Conservation (phyloP, 2,888 invertebrate genomes). For the Himalopsyche anomala region DNA sequence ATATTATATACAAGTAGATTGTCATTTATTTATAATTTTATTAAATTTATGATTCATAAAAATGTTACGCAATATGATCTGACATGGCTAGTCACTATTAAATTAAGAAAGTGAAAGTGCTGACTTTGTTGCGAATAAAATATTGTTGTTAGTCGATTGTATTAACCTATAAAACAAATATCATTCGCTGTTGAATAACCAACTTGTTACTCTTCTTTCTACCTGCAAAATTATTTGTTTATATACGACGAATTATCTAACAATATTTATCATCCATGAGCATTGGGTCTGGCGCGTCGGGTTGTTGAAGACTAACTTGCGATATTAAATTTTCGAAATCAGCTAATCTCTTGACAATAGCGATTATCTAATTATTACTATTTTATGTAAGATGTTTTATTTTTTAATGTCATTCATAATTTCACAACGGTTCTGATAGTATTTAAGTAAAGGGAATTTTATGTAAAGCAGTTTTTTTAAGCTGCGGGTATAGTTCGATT, state of each 20-base stretch:
- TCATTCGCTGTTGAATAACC: slow-evolving; percentile 1
- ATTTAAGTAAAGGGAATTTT: too few species aligned
- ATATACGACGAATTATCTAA: background rate
- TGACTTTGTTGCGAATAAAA: background rate
- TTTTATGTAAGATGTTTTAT: too few species aligned
- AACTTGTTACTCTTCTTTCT: background rate
- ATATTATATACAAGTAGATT: too few species aligned
- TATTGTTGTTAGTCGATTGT: slow-evolving; percentile 14
- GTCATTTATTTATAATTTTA: background rate
- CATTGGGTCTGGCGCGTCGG: background rate
- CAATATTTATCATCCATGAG: too few species aligned
- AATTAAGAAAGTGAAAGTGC: slow-evolving; percentile 16
- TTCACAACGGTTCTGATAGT: too few species aligned
- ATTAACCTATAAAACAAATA: slow-evolving; percentile 1
- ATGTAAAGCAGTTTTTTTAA: too few species aligned
- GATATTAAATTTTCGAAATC: background rate
- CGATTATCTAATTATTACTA: background rate
- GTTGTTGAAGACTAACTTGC: background rate
- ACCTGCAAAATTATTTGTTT: background rate
- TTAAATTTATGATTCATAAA: background rate
- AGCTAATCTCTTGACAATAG: background rate
- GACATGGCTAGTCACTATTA: background rate
- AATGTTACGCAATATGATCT: background rate
- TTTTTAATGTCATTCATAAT: too few species aligned
- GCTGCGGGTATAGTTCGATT: too few species aligned